Evolutionary conservation across 2,888 invertebrate species (phyloP).

Genomic region (Orchesella flavescens): DNA sequence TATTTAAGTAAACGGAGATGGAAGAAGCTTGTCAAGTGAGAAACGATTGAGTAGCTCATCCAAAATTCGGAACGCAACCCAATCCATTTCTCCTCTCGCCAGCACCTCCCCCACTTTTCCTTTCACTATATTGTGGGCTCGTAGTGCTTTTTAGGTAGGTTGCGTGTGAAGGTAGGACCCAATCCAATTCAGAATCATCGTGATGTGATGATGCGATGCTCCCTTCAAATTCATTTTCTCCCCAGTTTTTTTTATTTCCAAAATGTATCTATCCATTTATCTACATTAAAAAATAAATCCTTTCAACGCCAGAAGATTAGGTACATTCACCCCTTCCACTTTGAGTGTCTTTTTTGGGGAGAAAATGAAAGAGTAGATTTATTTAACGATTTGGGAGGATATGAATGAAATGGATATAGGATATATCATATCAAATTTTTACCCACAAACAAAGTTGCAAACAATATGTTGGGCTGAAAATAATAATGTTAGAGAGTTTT

Average conservation of each 20-base stretch:
- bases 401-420: conserved; percentile 7
- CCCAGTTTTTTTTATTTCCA: conserved; percentile 1
- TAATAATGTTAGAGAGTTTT: not conserved
- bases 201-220: conserved; percentile 3
- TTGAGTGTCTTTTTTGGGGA: conserved; percentile 16
- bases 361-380: conserved; percentile 51
- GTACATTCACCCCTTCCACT: not conserved
- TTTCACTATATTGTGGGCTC: not conserved
- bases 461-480: too few relatives aligned
- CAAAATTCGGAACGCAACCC: conserved; percentile 48
- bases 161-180: not conserved
- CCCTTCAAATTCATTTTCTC: conserved; percentile 12
- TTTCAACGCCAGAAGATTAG: conserved; percentile 18
- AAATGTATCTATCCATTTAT: conserved; percentile 52
- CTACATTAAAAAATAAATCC: conserved; percentile 43
- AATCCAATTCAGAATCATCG: too few relatives aligned
- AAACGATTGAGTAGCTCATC: conserved; percentile 55
- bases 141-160: not conserved
- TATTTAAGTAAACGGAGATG: conserved; percentile 37
- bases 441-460: not conserved
- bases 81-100: not conserved
- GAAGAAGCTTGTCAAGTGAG: conserved; percentile 31
- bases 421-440: conserved; percentile 21
- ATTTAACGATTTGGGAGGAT: conserved; percentile 33
- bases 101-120: conserved; percentile 36